phyloP scores from a whole-genome alignment of 2,113 vertebrate species.

The Heterotilapia buettikoferi region DNA sequence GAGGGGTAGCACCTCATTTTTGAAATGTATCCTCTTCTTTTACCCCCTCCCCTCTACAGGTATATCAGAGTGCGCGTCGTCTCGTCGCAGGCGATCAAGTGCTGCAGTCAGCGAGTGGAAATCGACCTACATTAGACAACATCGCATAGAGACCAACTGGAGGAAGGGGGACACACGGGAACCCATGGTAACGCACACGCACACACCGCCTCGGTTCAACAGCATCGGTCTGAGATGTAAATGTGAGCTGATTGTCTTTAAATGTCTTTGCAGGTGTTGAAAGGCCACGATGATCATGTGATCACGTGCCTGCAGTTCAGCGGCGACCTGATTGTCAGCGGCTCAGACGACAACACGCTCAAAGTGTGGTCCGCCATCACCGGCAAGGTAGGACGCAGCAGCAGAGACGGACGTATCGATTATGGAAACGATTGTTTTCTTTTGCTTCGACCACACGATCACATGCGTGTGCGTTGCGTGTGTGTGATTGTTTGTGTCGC shows the following conservation, averaged over 20 bases:
- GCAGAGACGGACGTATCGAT: neutral
- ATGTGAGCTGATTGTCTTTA: fast-evolving
- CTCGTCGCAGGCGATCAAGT: slow-evolving; percentile 82
- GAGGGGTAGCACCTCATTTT: fast-evolving
- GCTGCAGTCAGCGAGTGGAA: slow-evolving; percentile 89
- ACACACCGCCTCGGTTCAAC: fast-evolving
- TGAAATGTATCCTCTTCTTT: neutral
- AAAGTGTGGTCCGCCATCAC: slow-evolving; percentile 96
- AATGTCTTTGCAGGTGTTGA: slow-evolving; percentile 78
- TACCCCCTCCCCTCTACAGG: slow-evolving; percentile 55
- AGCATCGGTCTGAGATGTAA: fast-evolving
- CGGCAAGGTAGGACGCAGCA: slow-evolving; percentile 77
- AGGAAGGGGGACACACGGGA: slow-evolving; percentile 86
- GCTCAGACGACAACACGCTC: slow-evolving; percentile 96
- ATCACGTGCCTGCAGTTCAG: slow-evolving; percentile 97
- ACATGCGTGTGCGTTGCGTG: neutral
- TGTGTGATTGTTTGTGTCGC: neutral
- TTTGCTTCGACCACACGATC: neutral
- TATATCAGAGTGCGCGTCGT: slow-evolving; percentile 83
- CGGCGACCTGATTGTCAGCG: slow-evolving; percentile 92
- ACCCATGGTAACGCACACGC: slow-evolving; percentile 76
- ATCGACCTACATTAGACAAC: slow-evolving; percentile 91
- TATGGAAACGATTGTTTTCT: neutral
- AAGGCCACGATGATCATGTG: slow-evolving; percentile 95
- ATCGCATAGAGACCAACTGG: slow-evolving; percentile 95